Evolutionary conservation across 1,140 invertebrate species (phyloP).

Genomic region (Adoxophyes honmai): DNA sequence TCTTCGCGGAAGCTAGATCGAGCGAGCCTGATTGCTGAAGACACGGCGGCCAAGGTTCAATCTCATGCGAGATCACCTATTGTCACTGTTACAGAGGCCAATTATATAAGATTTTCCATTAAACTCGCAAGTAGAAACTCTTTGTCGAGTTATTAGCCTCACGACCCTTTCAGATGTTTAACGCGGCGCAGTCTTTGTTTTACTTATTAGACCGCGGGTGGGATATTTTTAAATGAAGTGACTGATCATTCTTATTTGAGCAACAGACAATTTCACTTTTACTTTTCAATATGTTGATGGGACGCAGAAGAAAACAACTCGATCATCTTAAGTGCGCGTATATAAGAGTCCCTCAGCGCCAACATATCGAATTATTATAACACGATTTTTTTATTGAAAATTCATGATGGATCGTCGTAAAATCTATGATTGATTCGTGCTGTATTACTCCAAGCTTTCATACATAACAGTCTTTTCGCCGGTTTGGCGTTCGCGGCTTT

Average conservation of each 20-base stretch:
- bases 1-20: conserved; percentile 59
- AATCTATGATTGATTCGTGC: conserved; percentile 75
- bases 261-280: conserved; percentile 1
- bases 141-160: not conserved
- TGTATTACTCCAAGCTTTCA: conserved; percentile 68
- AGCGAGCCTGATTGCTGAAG: conserved; percentile 38
- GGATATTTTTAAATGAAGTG: no score
- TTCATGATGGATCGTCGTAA: conserved; percentile 70
- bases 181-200: not conserved
- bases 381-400: conserved; percentile 62
- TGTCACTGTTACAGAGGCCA: conserved; percentile 22
- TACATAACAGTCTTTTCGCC: conserved; percentile 60
- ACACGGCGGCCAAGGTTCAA: conserved; percentile 45
- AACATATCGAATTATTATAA: conserved; percentile 35
- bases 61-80: conserved; percentile 46
- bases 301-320: conserved; percentile 17
- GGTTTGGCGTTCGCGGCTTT: conserved; percentile 62
- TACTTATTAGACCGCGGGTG: no score
- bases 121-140: not conserved
- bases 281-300: not conserved
- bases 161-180: not conserved
- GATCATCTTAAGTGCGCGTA: conserved; percentile 24
- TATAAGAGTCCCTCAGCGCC: conserved; percentile 21
- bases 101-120: conserved; percentile 11
- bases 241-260: conserved; percentile 9